These are phyloP conservation scores for Catharus fuscescens DNA, from an alignment of 2,113 vertebrate genomes.

Conservation along the genomic window DNA sequence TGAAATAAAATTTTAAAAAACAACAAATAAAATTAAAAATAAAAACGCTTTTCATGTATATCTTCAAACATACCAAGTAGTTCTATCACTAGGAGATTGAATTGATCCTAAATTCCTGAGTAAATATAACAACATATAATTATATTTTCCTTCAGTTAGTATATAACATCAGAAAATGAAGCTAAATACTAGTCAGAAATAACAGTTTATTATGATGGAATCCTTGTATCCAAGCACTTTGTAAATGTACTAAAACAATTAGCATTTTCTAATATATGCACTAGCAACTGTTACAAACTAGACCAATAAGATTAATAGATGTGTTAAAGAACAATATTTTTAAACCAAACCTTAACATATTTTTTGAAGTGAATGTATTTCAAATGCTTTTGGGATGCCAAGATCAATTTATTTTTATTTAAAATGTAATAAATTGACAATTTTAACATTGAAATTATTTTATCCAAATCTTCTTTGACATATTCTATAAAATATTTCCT, in stretches of 20 bases:
- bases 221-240: not conserved
- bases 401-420: not conserved
- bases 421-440: not conserved
- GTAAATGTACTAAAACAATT: not conserved
- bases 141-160: not conserved
- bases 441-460: not conserved
- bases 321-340: not conserved
- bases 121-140: not conserved
- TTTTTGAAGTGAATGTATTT: not conserved
- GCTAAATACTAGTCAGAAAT: not conserved
- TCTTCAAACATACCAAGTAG: not conserved
- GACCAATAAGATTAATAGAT: not conserved
- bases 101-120: not conserved
- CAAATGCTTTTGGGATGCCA: not conserved
- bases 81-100: not conserved
- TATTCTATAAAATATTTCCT: not conserved
- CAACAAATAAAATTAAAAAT: rapidly evolving
- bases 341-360: not conserved
- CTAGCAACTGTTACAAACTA: not conserved
- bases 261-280: not conserved
- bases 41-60: not conserved
- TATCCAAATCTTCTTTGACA: not conserved
- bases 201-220: not conserved
- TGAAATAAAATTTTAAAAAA: not conserved
- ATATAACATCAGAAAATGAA: not conserved